Evolutionary conservation across 1,140 invertebrate genomes (phyloP).

Genomic region (Heliconius nattereri): DNA sequence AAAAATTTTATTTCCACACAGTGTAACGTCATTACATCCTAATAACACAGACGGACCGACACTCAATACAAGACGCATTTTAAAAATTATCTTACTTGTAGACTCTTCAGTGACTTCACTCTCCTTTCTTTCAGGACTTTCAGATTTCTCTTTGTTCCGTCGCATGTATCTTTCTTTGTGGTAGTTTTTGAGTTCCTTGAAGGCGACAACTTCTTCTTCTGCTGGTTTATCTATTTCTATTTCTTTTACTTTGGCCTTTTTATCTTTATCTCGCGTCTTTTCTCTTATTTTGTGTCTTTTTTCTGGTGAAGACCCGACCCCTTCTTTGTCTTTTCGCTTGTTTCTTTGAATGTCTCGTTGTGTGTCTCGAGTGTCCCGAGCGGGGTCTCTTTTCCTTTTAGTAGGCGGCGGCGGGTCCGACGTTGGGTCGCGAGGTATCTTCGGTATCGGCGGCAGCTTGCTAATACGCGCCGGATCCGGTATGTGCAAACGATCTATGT

Average conservation of each 20-base stretch:
- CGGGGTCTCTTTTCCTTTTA: conserved; percentile 32
- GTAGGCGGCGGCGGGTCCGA: conserved; percentile 19
- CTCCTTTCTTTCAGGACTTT: conserved; percentile 74
- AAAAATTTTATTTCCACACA: conserved; percentile 75
- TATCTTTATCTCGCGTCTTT: conserved; percentile 41
- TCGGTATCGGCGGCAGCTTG: conserved; percentile 76
- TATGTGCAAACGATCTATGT: conserved; percentile 51
- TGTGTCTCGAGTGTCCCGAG: conserved; percentile 32
- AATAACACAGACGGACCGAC: conserved; percentile 61
- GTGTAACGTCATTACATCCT: conserved; percentile 57
- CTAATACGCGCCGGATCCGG: conserved; percentile 60
- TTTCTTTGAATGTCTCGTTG: conserved; percentile 24
- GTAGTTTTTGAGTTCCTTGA: conserved; percentile 83
- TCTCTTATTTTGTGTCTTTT: conserved; percentile 43
- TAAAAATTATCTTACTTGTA: conserved; percentile 76
- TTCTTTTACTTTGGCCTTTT: conserved; percentile 45
- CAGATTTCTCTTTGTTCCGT: conserved; percentile 82
- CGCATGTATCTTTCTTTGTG: conserved; percentile 84
- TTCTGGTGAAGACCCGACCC: conserved; percentile 51
- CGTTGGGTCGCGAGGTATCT: conserved; percentile 55
- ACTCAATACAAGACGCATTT: conserved; percentile 39
- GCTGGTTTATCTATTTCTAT: conserved; percentile 43
- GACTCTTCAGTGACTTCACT: conserved; percentile 44
- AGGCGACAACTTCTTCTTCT: conserved; percentile 69
- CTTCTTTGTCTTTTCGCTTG: conserved; percentile 38